Evolutionary conservation across 2,113 vertebrate genomes (phyloP).

Genomic region (Hiodon alosoides): DNA sequence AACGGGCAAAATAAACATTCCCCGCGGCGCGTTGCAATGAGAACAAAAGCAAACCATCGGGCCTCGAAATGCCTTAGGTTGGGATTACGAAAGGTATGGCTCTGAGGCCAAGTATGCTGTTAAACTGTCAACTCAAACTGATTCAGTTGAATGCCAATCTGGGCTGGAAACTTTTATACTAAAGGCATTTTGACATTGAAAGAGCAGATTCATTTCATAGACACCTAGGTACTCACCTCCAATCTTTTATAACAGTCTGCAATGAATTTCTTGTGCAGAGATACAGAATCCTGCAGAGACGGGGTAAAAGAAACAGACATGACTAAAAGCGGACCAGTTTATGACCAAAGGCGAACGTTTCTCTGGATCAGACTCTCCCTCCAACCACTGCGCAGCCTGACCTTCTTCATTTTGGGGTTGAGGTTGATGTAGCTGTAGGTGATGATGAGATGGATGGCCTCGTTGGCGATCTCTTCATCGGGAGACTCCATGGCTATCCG

Average conservation of each 20-base stretch:
- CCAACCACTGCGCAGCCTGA: constrained; percentile 34
- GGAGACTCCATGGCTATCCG: constrained; percentile 98
- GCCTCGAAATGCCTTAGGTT: no score
- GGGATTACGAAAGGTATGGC: no score
- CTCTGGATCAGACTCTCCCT: not conserved
- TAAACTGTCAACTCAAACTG: no score
- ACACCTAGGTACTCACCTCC: constrained; percentile 67
- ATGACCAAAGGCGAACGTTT: no score
- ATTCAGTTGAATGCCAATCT: no score
- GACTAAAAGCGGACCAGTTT: not conserved
- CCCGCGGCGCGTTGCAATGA: no score
- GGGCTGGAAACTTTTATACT: no score
- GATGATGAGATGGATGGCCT: constrained; percentile 96
- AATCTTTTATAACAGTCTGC: constrained; percentile 96
- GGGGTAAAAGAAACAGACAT: not conserved
- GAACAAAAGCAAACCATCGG: no score
- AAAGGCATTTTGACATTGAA: no score
- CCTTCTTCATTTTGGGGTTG: constrained; percentile 97
- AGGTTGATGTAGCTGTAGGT: constrained; percentile 97
- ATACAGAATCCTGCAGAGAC: constrained; percentile 82
- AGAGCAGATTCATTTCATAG: no score
- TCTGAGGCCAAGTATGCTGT: no score
- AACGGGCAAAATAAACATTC: no score
- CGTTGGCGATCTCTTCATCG: constrained; percentile 98
- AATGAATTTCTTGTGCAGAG: constrained; percentile 98